Evolutionary conservation across 2,113 vertebrate genomes (phyloP).

Genomic region (Irena cyanogastra): DNA sequence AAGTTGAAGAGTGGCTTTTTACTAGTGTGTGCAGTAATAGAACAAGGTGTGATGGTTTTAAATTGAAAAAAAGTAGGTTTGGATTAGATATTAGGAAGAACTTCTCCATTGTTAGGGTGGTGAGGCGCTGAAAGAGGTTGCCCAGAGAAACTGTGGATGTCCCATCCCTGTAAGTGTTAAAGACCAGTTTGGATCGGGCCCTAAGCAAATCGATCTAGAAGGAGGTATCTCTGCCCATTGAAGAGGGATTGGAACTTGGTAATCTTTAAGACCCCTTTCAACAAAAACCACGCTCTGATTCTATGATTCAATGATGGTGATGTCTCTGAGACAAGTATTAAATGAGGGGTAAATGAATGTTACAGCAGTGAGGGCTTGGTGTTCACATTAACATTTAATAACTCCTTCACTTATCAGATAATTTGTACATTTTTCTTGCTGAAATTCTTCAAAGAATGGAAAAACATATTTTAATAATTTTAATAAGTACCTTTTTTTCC

Average conservation of each 20-base stretch:
- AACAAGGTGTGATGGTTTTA: not conserved
- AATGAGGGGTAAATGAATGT: not conserved
- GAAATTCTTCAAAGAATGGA: not conserved
- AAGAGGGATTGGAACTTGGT: not conserved
- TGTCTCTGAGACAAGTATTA: not conserved
- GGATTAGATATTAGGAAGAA: not conserved
- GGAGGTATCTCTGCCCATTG: not conserved
- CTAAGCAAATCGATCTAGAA: not conserved
- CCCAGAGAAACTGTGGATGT: not conserved
- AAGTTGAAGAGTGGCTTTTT: not conserved
- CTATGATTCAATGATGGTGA: not conserved
- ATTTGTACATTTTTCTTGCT: not conserved
- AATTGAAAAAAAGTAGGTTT: not conserved
- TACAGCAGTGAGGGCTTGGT: not conserved
- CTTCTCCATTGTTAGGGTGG: not conserved
- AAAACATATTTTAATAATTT: not conserved
- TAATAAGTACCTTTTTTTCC: not conserved
- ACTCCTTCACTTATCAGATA: not conserved
- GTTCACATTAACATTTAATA: not conserved
- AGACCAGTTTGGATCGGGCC: fast-evolving
- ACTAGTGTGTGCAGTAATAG: not conserved
- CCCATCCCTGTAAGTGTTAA: not conserved
- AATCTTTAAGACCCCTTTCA: not conserved
- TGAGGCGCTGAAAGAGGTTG: not conserved
- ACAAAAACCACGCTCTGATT: fast-evolving